Conservation (phyloP, 2,797 vertebrate species). For the Acanthopagrus latus region DNA sequence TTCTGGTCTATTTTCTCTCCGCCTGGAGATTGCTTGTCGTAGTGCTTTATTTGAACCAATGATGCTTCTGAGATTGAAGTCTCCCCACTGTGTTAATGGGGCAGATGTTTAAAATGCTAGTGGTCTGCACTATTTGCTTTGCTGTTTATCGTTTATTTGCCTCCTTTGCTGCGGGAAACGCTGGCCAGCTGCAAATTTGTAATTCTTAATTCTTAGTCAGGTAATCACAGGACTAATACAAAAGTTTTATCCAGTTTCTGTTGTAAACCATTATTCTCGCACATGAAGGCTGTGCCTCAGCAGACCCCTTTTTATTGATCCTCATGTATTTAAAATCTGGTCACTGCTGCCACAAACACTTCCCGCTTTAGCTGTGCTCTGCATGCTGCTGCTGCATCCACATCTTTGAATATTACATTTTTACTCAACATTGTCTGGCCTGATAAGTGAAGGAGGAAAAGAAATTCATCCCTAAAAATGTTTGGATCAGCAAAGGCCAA, state of each 20-base stretch:
- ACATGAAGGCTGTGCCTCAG: constrained; percentile 77
- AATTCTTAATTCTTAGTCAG: constrained; percentile 20
- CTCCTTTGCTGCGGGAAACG: constrained; percentile 79
- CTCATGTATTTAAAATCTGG: constrained; percentile 92
- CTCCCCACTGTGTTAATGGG: constrained; percentile 89
- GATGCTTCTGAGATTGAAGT: constrained; percentile 85
- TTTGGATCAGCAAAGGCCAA: constrained; percentile 65
- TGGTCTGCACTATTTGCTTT: constrained; percentile 84
- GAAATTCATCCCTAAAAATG: constrained; percentile 57
- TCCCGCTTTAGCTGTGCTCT: constrained; percentile 86
- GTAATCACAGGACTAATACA: constrained; percentile 76
- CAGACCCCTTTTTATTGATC: constrained; percentile 88
- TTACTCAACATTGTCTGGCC: constrained; percentile 81
- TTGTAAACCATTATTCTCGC: constrained; percentile 83
- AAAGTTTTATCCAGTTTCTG: constrained; percentile 80
- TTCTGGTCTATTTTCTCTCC: constrained; percentile 70
- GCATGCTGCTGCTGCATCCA: constrained; percentile 76
- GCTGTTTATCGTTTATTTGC: constrained; percentile 81
- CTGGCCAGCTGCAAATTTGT: constrained; percentile 53
- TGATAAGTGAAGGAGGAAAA: constrained; percentile 52
- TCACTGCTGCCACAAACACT: constrained; percentile 86
- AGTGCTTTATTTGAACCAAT: constrained; percentile 84
- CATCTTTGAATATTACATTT: constrained; percentile 85
- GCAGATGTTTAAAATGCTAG: constrained; percentile 82
- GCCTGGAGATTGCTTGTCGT: constrained; percentile 85